Conservation (phyloP, 2,113 vertebrate species). For the Ploceus nigricollis region DNA sequence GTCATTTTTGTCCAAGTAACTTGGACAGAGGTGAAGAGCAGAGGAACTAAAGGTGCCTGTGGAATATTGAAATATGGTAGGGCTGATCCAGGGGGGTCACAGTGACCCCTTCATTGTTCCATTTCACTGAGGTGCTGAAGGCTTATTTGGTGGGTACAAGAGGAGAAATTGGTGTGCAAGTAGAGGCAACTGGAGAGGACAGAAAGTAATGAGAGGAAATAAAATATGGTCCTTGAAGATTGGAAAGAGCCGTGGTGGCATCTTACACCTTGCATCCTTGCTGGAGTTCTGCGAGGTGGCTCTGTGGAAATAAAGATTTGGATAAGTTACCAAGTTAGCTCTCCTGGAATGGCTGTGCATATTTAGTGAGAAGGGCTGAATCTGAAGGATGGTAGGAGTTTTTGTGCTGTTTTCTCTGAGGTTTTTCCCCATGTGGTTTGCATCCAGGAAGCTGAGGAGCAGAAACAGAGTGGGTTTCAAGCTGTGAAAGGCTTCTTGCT, state of each 20-base stretch:
- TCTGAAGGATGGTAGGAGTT: neutral
- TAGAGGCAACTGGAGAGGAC: neutral
- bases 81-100: neutral
- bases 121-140: neutral
- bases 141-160: neutral
- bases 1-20: neutral
- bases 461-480: neutral
- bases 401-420: neutral
- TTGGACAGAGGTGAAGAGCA: neutral
- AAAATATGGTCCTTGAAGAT: neutral
- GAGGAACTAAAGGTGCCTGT: neutral
- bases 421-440: neutral
- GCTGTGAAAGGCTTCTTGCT: neutral
- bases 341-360: neutral
- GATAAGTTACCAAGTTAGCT: neutral
- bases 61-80: neutral
- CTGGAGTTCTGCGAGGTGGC: neutral
- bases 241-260: fast-evolving
- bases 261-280: neutral
- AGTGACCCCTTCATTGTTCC: neutral
- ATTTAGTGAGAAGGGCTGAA: neutral
- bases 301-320: neutral
- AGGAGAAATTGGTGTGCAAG: neutral
- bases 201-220: neutral
- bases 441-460: neutral